Evolutionary conservation across 2,113 vertebrate genomes (phyloP), one percentile per base, ranked within the genome.

Genomic region (Scomber scombrus): DNA sequence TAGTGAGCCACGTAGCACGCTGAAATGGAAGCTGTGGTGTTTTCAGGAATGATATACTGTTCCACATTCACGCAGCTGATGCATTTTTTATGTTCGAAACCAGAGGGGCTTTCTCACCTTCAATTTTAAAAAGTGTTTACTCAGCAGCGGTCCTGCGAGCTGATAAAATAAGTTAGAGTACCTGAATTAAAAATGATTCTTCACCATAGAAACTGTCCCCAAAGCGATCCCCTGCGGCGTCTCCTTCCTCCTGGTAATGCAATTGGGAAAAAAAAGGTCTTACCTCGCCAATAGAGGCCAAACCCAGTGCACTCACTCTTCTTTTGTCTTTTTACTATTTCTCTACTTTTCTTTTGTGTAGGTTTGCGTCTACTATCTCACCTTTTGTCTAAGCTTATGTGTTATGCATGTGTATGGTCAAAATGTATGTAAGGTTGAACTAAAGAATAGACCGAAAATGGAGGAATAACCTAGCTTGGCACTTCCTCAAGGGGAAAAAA

Each of bases 81-180:
- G 89, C 89, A 94, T 92, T 94, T 91, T 94, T 93, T 93, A 92
- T 93, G 84, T 88, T 68, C 84, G 4, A 85, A 91, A 91, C 85
- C 80, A 88, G 85, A 86, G 89, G 91, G 85, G 85, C 84, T 94
- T 90, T 91, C 88, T 93, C 91, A 90, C 88, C 90, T 93, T 89
- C 88, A 93, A 92, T 92, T 93, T 92, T 85, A 91, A 93, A 93
- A 93, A 94, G 84, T 93, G 92, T 94, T 92, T 92, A 86, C 93
- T 93, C 93, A 93, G 92, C 94, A 91, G 78, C 74, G 68, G 76
- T 85, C 79, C 84, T 46, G 78, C 81, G 77, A 92, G 84, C 84
- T 90, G 84, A 91, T 86, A 79, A 88, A 89, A 88, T 85, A 91
- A 87, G 86, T 89, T 88, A 70, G 83, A 72, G 81, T 64, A 78